Evolutionary conservation across 2,113 vertebrate species (phyloP).

Genomic region (Brachyhypopomus occidentalis): DNA sequence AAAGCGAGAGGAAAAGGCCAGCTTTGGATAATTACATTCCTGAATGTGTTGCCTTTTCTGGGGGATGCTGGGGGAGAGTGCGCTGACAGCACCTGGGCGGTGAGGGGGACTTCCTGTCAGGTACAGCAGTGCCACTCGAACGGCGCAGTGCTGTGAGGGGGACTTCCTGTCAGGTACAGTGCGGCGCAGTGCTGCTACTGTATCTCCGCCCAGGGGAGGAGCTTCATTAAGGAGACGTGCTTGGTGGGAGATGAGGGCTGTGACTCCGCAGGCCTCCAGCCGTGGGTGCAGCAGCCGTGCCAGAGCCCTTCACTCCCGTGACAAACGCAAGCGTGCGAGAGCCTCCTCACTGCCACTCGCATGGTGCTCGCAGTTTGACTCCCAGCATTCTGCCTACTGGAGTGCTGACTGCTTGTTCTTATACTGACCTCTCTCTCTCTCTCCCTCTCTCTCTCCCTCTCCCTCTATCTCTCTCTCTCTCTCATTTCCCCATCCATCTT

Average conservation of each 20-base stretch:
- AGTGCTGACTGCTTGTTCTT: background rate
- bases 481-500: conserved; percentile 23
- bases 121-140: background rate
- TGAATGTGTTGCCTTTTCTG: background rate
- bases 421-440: background rate
- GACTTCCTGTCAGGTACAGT: conserved; percentile 2
- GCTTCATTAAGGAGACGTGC: conserved; percentile 15
- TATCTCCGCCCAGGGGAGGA: conserved; percentile 5
- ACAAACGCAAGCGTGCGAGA: background rate
- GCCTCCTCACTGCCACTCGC: background rate
- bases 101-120: background rate
- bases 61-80: background rate
- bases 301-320: conserved; percentile 14
- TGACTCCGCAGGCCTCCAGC: conserved; percentile 28
- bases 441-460: conserved; percentile 35
- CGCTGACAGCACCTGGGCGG: too few relatives aligned
- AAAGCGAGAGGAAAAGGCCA: background rate
- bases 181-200: background rate
- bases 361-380: background rate
- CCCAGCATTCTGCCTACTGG: conserved; percentile 12
- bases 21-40: conserved; percentile 28
- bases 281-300: conserved; percentile 8
- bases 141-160: background rate
- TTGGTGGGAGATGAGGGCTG: conserved; percentile 1
- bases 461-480: conserved; percentile 43